Conservation (phyloP, 2,113 vertebrate species). For the Mirounga angustirostris region DNA sequence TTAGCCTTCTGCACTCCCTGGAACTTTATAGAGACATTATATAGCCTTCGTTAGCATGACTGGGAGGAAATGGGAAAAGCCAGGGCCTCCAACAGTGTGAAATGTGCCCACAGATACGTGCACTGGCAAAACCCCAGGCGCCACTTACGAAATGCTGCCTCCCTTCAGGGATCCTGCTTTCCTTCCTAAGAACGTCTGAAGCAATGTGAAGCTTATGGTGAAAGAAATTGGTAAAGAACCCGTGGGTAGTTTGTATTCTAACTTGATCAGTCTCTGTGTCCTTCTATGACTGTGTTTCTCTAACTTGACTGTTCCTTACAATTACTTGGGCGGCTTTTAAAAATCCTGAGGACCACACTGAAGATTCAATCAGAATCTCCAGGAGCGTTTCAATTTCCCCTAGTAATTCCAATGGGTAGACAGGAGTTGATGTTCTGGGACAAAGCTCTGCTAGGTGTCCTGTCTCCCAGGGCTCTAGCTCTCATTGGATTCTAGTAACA, state of each 20-base stretch:
- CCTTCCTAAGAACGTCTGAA: not conserved
- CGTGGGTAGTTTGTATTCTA: rapidly evolving
- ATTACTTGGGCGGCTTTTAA: not conserved
- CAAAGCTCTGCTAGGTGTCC: not conserved
- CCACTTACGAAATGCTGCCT: not conserved
- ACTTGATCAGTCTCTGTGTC: not conserved
- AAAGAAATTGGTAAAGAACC: not conserved
- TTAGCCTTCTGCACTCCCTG: not conserved
- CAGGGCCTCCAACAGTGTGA: not conserved
- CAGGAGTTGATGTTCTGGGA: not conserved
- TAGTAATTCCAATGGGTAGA: not conserved
- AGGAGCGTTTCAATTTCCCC: not conserved
- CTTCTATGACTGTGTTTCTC: not conserved
- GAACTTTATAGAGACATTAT: not conserved
- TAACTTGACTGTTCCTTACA: not conserved
- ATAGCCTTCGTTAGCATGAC: not conserved
- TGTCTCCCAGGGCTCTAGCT: not conserved
- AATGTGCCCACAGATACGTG: not conserved
- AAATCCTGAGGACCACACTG: not conserved
- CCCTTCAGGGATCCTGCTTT: not conserved
- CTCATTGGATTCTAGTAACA: not conserved
- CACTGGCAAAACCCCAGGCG: not conserved
- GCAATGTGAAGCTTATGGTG: not conserved
- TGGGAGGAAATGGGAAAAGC: not conserved
- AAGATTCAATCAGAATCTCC: not conserved